Evolutionary conservation across 2,888 invertebrate genomes (phyloP), one percentile per base, ranked within the genome.

Genomic region (Yponomeuta plumbellus): DNA sequence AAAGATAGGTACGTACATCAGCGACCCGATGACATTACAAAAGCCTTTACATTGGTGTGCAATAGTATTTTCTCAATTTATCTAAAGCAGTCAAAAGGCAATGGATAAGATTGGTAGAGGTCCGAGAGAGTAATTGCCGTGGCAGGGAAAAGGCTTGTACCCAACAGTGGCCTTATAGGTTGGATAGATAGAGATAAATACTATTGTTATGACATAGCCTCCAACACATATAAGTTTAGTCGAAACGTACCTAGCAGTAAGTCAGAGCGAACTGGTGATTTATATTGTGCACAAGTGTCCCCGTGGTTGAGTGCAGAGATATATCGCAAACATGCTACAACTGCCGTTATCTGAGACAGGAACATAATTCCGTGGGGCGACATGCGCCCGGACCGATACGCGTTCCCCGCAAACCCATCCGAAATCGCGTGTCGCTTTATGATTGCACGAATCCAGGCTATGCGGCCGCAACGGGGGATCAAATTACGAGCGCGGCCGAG

Each of bases 371-470:
- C 69, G 71, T 69, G 68, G 69, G 23, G 70, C 67, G 69, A 68
- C 23, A 66, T 66, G 44, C 44, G 44, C 44, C 67, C 61, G 70
- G 74, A 78, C 81, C 79, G 72, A 80, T 80, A 76, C 69, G 66
- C 70, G 66, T 70, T 73, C 67, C 68, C 74, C 73, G 71, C 78
- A 79, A 78, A 77, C 76, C 75, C 69, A 77, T 76, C 76, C 75
- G 70, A 77, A 76, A 78, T 76, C 73, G 71, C 66, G 70, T 75
- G 75, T 76, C 74, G 72, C 73, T 76, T 76, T 79, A 77, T 81
- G 75, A 78, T 71, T 74, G 70, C 72, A 70, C 73, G 70, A 78
- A 78, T 78, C 76, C 76, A 76, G 68, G 71, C 72, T 71, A 76
- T 77, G 70, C 20, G 22, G 8, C 71, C 71, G 71, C 69, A 70